These are phyloP conservation scores for Rhea pennata DNA, from an alignment of 2,113 vertebrate genomes.

Conservation along the genomic window DNA sequence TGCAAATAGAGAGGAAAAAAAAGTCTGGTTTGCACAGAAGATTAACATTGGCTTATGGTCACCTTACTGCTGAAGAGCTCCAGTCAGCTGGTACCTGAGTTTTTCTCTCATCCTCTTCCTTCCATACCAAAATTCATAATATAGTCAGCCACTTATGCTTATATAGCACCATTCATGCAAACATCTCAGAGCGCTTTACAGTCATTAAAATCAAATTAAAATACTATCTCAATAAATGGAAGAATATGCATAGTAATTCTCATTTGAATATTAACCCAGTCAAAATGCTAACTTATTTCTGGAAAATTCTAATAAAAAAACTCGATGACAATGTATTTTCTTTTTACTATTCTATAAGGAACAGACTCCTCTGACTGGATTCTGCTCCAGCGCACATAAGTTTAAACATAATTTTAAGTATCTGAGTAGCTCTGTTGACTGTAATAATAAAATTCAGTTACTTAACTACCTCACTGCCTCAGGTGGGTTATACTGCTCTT, in stretches of 20 bases:
- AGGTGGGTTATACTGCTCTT: background rate
- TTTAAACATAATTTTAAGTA: too few species aligned
- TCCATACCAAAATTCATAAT: background rate
- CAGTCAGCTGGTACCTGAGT: background rate
- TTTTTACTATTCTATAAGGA: background rate
- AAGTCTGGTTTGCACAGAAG: background rate
- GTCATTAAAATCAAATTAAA: slow-evolving; percentile 64
- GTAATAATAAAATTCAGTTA: too few species aligned
- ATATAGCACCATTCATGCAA: background rate
- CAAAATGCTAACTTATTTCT: background rate
- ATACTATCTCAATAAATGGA: slow-evolving; percentile 28
- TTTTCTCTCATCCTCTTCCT: background rate
- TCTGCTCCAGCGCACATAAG: background rate
- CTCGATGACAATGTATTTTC: background rate
- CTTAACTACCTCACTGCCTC: background rate
- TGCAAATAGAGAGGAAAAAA: background rate
- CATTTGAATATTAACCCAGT: slow-evolving; percentile 32
- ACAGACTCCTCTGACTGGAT: background rate
- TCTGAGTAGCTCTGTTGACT: too few species aligned
- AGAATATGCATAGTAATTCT: slow-evolving; percentile 23
- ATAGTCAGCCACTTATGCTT: slow-evolving; percentile 15
- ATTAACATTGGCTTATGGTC: background rate
- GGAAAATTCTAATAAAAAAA: background rate
- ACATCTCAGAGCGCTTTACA: background rate
- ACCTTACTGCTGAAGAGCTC: background rate